phyloP scores from a whole-genome alignment of 1,140 invertebrate species.

The Zaprionus inermis region DNA sequence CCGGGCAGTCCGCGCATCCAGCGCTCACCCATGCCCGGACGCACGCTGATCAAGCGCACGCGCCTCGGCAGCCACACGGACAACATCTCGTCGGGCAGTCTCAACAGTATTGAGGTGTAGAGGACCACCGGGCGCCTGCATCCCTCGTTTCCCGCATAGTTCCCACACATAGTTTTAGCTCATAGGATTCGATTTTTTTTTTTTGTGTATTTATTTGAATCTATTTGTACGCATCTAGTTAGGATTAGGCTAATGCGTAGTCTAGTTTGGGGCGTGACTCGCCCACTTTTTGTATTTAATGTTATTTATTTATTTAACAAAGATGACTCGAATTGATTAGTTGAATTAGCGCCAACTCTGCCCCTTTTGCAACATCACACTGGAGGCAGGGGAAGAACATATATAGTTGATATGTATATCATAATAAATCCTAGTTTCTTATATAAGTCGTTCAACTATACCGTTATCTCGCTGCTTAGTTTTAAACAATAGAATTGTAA shows the following conservation, averaged over 20 bases:
- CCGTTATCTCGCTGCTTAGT: constrained; percentile 43
- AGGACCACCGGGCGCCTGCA: neutral
- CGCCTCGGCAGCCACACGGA: constrained; percentile 82
- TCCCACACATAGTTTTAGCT: neutral
- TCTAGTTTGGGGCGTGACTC: neutral
- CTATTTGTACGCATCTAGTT: constrained; percentile 10
- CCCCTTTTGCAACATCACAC: neutral
- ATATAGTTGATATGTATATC: constrained; percentile 1
- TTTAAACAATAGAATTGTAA: constrained; percentile 5
- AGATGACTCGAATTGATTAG: constrained; percentile 23
- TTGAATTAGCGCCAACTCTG: neutral
- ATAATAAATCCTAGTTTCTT: neutral
- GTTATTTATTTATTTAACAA: constrained; percentile 51
- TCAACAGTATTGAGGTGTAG: constrained; percentile 84
- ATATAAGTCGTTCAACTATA: constrained; percentile 47
- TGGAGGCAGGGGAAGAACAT: neutral
- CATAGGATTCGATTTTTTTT: constrained; percentile 5
- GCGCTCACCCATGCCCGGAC: constrained; percentile 78
- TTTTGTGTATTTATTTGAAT: constrained; percentile 11
- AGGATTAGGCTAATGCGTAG: neutral
- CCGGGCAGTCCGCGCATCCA: constrained; percentile 81
- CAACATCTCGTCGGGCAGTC: constrained; percentile 83
- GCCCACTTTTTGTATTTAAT: constrained; percentile 25
- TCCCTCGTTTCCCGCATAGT: neutral
- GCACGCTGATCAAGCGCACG: constrained; percentile 77